phyloP scores from a whole-genome alignment of 2,888 invertebrate species.

The Tupiocoris notatus region DNA sequence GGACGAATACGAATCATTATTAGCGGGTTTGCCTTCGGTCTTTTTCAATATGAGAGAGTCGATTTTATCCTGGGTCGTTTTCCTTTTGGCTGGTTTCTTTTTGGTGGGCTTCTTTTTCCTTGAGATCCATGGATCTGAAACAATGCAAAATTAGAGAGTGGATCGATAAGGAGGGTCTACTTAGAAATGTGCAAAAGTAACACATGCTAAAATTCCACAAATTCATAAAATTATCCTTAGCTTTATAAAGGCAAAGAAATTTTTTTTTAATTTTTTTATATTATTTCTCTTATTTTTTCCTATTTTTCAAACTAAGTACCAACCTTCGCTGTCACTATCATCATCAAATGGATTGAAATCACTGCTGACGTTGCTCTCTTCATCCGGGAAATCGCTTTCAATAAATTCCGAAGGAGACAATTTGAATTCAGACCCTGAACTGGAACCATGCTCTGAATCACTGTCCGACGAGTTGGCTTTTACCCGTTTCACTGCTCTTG shows the following conservation, averaged over 20 bases:
- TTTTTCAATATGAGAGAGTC: slow-evolving; percentile 63
- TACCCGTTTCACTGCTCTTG: slow-evolving; percentile 61
- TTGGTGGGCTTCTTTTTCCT: slow-evolving; percentile 61
- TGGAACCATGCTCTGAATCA: slow-evolving; percentile 57
- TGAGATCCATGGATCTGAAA: slow-evolving; percentile 73
- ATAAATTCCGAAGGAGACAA: slow-evolving; percentile 56
- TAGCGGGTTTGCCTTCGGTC: slow-evolving; percentile 44
- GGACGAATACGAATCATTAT: slow-evolving; percentile 51
- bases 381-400: slow-evolving; percentile 54
- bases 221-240: no score
- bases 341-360: slow-evolving; percentile 92
- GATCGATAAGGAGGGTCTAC: no score
- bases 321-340: slow-evolving; percentile 74
- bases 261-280: no score
- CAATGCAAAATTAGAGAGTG: no score
- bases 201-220: no score
- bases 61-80: slow-evolving; percentile 76
- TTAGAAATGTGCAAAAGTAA: no score
- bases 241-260: no score
- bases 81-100: slow-evolving; percentile 58
- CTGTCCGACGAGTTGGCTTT: slow-evolving; percentile 62
- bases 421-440: slow-evolving; percentile 60
- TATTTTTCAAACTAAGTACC: neutral
- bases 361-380: slow-evolving; percentile 67
- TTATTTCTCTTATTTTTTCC: no score